A percentile compares a stretch with the other conserved stretches of the same genome.
These are phyloP conservation scores for Parasteatoda lunata DNA, from an alignment of 2,888 invertebrate species.

Conservation along the genomic window DNA sequence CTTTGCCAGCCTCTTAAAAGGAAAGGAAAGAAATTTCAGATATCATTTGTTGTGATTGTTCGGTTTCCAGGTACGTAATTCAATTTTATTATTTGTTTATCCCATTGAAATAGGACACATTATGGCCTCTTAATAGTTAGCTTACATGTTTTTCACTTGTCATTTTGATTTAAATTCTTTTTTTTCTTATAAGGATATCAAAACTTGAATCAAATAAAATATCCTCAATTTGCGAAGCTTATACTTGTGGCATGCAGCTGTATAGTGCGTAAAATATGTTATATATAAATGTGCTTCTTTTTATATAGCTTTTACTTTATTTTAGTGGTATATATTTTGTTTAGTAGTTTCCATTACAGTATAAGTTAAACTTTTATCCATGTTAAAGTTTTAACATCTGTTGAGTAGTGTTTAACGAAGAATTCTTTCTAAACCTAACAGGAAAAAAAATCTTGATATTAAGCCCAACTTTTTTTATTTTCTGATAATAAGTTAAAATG, in stretches of 20 bases:
- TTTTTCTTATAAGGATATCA: neutral
- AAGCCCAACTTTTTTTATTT: no score
- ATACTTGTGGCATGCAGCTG: neutral
- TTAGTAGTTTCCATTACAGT: no score
- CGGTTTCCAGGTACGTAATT: conserved; percentile 57
- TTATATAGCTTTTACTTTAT: no score
- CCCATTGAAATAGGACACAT: neutral
- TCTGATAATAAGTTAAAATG: no score
- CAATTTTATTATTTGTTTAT: neutral
- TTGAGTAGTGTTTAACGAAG: no score
- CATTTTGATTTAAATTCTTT: neutral
- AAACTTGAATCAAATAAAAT: neutral
- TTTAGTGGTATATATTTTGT: no score
- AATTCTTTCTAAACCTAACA: no score
- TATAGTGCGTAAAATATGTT: no score
- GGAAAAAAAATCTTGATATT: no score
- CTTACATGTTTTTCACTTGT: neutral
- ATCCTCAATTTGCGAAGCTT: neutral
- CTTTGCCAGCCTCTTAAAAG: conserved; percentile 70
- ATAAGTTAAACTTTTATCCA: no score
- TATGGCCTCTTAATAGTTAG: neutral
- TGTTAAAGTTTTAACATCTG: no score
- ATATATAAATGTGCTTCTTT: no score
- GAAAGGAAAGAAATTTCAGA: conserved; percentile 69
- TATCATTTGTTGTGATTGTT: conserved; percentile 69